Conservation (phyloP, 2,888 invertebrate species). For the Cryptus armator region DNA sequence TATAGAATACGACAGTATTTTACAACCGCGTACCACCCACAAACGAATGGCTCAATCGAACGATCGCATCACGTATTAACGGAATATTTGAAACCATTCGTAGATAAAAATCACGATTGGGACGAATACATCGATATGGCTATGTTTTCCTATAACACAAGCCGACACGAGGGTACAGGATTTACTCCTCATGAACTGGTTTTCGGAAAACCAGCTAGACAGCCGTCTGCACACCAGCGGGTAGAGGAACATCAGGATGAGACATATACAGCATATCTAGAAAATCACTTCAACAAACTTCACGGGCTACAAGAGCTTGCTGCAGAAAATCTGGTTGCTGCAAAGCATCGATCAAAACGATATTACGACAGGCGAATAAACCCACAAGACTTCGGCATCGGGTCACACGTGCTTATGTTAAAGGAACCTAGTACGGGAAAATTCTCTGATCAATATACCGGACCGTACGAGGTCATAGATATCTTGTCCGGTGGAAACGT, state of each 20-base stretch:
- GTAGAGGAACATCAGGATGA: neutral
- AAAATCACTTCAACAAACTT: neutral
- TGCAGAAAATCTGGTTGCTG: neutral
- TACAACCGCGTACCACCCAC: too few relatives aligned
- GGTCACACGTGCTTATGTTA: neutral
- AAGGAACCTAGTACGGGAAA: too few relatives aligned
- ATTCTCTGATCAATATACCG: too few relatives aligned
- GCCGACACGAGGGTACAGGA: neutral
- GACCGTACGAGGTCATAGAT: too few relatives aligned
- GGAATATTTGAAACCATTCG: too few relatives aligned
- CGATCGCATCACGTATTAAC: too few relatives aligned
- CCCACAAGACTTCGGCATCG: neutral
- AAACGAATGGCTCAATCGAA: too few relatives aligned
- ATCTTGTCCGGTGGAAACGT: too few relatives aligned
- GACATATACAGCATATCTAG: neutral
- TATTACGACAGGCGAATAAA: neutral
- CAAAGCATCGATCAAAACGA: neutral
- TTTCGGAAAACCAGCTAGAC: neutral
- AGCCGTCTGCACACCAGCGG: neutral
- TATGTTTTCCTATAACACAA: conserved; percentile 28
- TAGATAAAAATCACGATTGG: too few relatives aligned
- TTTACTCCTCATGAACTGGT: neutral
- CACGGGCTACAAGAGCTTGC: neutral
- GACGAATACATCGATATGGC: conserved; percentile 30
- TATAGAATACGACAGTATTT: too few relatives aligned